Base-by-base conservation (phyloP, 2,797 vertebrate species). In the Parauchenoglanis ngamensis region DNA sequence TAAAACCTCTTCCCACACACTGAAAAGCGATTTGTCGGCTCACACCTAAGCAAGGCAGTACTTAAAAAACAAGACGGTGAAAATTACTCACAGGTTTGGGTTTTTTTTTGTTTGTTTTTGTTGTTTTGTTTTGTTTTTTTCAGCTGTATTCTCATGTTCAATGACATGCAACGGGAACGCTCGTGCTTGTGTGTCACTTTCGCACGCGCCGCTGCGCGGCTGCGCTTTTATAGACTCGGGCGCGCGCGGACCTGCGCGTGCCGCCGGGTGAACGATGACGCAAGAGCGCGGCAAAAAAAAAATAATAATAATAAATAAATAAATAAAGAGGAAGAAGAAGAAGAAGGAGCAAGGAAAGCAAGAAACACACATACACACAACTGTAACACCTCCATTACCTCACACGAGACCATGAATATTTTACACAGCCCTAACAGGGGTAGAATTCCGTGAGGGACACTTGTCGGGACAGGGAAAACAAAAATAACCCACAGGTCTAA, bases 321-420 rank as follows among this genome's bases (percentile, higher is more conserved):
- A 25, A 72, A 72, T 23, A 23, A 44, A 46, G 25, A 2, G 15
- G 4, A 40, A 19, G 1, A 3, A 67, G 2, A 7, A 44, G 17
- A 23, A 11, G 70, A 15, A 75, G 90, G 91, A 92, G 86, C 81
- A 40, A 23, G 90, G 92, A 89, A 63, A 56, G 40, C 25, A 40
- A 59, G 57, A 81, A 25, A 52, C 13, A 83, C 25, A 52, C 10
- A 28, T 3, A 67, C 13, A 65, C n/a, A 65, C 13, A 65, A 5
- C 61, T 11, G n/a, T 13, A 57, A 35, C 8, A 12, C 40, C 3
- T 67, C 91, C 86, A 87, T 86, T 83, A 87, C 90, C 92, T 93
- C 89, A 89, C 77, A 89, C 90, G 85, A 87, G 31, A 70, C 70
- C 90, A 93, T 94, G 90, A 93, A 95, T 95, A 93, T 94, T 94